Evolutionary conservation across 2,888 invertebrate species (phyloP).

Genomic region (Hemithea aestivaria): DNA sequence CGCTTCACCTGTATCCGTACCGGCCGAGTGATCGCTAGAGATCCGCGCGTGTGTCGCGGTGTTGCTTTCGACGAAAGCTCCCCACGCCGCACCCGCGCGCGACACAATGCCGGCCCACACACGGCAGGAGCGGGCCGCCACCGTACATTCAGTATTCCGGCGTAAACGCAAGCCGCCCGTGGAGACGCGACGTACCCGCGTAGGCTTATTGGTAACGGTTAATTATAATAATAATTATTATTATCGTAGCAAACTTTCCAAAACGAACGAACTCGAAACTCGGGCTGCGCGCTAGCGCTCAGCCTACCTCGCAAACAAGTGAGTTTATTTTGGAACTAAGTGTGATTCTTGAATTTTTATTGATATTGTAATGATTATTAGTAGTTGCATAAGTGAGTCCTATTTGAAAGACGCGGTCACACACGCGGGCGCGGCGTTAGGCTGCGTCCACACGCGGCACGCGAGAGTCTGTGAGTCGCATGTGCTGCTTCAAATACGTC

Average conservation of each 20-base stretch:
- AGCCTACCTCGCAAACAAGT: conserved; percentile 87
- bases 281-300: conserved; percentile 78
- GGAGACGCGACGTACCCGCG: conserved; percentile 73
- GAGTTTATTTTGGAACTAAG: conserved; percentile 88
- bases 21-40: neutral
- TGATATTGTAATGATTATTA: conserved; percentile 79
- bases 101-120: conserved; percentile 20
- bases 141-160: conserved; percentile 30
- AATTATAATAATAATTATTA: conserved; percentile 78
- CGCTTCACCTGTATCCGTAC: too few relatives aligned
- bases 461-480: too few relatives aligned
- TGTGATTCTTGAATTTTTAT: conserved; percentile 85
- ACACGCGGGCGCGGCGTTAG: conserved; percentile 41
- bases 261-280: conserved; percentile 81
- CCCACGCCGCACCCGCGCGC: conserved; percentile 7
- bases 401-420: conserved; percentile 52
- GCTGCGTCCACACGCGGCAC: conserved; percentile 2
- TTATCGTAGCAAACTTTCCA: conserved; percentile 80
- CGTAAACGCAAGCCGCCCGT: conserved; percentile 49
- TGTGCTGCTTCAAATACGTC: too few relatives aligned
- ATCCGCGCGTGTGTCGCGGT: neutral
- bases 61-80: conserved; percentile 1
- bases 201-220: conserved; percentile 77
- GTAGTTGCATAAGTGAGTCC: conserved; percentile 76
- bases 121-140: conserved; percentile 16